Conservation (phyloP, 2,113 vertebrate species). For the Gavia stellata region DNA sequence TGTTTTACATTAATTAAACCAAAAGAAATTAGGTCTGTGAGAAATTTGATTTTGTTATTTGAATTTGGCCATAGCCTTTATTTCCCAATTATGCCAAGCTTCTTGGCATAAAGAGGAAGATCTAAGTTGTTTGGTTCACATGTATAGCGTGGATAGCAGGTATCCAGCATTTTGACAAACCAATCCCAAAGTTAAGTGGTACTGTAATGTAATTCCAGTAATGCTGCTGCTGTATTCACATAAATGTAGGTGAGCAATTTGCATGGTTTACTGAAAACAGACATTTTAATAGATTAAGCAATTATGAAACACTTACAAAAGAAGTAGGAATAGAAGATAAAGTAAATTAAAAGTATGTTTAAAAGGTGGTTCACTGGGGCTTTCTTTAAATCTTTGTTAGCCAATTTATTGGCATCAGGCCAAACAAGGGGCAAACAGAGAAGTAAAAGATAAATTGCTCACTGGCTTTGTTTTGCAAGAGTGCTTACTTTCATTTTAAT, state of each 20-base stretch:
- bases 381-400: not conserved
- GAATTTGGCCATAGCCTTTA: not conserved
- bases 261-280: not conserved
- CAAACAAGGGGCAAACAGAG: not conserved
- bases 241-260: not conserved
- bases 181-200: not conserved
- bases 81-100: not conserved
- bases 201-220: not conserved
- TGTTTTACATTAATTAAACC: not conserved
- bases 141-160: not conserved
- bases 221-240: not conserved
- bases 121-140: not conserved
- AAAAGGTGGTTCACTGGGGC: not conserved
- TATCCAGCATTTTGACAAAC: not conserved
- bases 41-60: not conserved
- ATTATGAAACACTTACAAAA: not conserved
- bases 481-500: not conserved
- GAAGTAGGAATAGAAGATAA: not conserved
- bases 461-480: not conserved
- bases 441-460: not conserved
- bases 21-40: not conserved
- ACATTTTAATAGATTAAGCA: not conserved
- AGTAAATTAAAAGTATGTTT: not conserved
- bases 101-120: not conserved
- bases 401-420: not conserved